These are phyloP conservation scores for Chamaedrilus cognettii DNA, from an alignment of 2,888 invertebrate species.

Conservation along the genomic window DNA sequence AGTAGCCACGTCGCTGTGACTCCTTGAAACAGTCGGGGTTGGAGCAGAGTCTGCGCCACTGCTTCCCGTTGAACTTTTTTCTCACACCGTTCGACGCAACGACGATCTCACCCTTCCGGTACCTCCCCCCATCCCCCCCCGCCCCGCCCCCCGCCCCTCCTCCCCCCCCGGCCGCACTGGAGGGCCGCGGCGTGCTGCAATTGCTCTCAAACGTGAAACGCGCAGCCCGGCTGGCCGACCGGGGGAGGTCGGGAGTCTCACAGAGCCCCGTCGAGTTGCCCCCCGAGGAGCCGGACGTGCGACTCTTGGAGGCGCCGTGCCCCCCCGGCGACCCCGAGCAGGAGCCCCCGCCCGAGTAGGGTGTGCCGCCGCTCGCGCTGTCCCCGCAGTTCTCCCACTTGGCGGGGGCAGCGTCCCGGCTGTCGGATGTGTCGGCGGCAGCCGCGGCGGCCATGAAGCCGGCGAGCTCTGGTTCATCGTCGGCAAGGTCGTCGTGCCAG, in stretches of 20 bases:
- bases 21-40: slow-evolving; percentile 95
- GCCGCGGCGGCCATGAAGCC: slow-evolving; percentile 25
- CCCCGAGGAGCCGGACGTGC: slow-evolving; percentile 21
- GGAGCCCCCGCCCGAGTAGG: slow-evolving; percentile 76
- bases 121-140: too few relatives aligned
- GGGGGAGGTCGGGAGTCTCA: slow-evolving; percentile 21
- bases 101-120: slow-evolving; percentile 89
- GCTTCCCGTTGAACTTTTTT: slow-evolving; percentile 99
- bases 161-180: too few relatives aligned
- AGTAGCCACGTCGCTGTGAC: slow-evolving; percentile 95
- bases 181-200: slow-evolving; percentile 56
- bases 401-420: too few relatives aligned
- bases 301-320: slow-evolving; percentile 40
- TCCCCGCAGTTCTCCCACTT: too few relatives aligned
- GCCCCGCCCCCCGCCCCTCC: too few relatives aligned
- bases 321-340: slow-evolving; percentile 85
- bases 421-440: too few relatives aligned
- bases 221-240: slow-evolving; percentile 46
- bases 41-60: slow-evolving; percentile 97
- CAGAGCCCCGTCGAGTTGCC: slow-evolving; percentile 12
- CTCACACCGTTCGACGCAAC: slow-evolving; percentile 88
- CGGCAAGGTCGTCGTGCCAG: slow-evolving; percentile 96
- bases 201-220: slow-evolving; percentile 55
- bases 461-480: slow-evolving; percentile 57
- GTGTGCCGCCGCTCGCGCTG: too few relatives aligned